Evolutionary conservation across 1,140 invertebrate genomes (phyloP), one percentile per base, ranked within the genome.

Genomic region (Alviniconcha marisindica): DNA sequence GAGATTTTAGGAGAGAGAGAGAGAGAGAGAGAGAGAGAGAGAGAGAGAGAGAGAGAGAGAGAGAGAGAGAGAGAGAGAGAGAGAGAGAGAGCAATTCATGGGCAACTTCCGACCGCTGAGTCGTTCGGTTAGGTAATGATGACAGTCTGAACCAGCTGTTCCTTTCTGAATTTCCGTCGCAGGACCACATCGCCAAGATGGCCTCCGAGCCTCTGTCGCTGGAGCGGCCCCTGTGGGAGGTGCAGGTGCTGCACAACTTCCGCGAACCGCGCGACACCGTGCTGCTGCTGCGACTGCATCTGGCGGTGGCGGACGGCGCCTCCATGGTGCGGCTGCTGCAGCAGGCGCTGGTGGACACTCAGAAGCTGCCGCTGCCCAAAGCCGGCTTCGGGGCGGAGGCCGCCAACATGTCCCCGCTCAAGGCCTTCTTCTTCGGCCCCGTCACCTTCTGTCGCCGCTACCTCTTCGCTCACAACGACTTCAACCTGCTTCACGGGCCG

Each of bases 291-390:
- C 89, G 95, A 1, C 92, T 94, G 15, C 95, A 95, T 89, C 94
- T 95, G 38, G 93, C 94, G 82, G 84, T 95, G n/a, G 93, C 94
- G 1, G 95, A 95, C 89, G 95, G 94, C 12, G 93, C 94, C 77
- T 93, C 94, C 1, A 88, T 95, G 44, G 89, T 95, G 3, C 90
- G 93, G 63, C 89, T 95, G 28, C 88, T 95, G 15, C 92, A 93
- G 76, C 93, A 94, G 78, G 93, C 91, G 40, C 89, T 95, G 31
- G 93, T 93, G 0, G 94, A 95, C 88, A 92, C 93, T 18, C 92
- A 92, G 66, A 91, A 83, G 66, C 77, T 85, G 33, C 24, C 69
- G 24, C 48, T 38, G 28, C 66, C 24, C 36, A 85, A 85, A 40
- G 24, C 56, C 1, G 71, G 69, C 18, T 85, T 85, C 78, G 82